These are phyloP conservation scores for Melinaea menophilus DNA, from an alignment of 2,888 invertebrate genomes.

Conservation along the genomic window DNA sequence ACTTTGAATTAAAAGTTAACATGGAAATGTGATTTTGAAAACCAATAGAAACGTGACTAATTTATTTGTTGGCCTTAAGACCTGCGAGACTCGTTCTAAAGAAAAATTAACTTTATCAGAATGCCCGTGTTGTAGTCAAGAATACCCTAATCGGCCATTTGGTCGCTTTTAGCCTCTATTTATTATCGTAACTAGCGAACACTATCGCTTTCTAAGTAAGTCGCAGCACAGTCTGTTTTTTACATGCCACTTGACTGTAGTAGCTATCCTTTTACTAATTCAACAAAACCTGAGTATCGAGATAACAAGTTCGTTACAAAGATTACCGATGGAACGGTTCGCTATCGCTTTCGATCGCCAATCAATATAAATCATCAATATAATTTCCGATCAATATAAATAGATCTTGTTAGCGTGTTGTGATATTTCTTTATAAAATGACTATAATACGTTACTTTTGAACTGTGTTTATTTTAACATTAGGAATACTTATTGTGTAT, in stretches of 20 bases:
- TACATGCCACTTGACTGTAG: slow-evolving; percentile 41
- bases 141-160: slow-evolving; percentile 43
- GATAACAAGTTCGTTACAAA: slow-evolving; percentile 59
- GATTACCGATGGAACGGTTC: slow-evolving; percentile 49
- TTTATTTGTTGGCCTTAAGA: slow-evolving; percentile 53
- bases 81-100: slow-evolving; percentile 62
- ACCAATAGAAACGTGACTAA: slow-evolving; percentile 35
- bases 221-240: slow-evolving; percentile 49
- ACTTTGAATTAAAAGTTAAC: slow-evolving; percentile 21
- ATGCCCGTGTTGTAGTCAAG: no score
- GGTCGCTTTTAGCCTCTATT: slow-evolving; percentile 37
- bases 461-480: no score
- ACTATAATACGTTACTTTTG: no score
- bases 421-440: no score
- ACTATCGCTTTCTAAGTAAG: slow-evolving; percentile 65
- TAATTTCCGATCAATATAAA: no score
- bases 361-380: no score
- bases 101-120: slow-evolving; percentile 50
- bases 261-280: slow-evolving; percentile 63
- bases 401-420: no score
- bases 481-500: no score
- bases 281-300: slow-evolving; percentile 60
- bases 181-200: slow-evolving; percentile 63
- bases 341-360: slow-evolving; percentile 41
- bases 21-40: slow-evolving; percentile 52